Conservation (phyloP, 2,888 invertebrate species). For the Eristalinus sepulchralis region DNA sequence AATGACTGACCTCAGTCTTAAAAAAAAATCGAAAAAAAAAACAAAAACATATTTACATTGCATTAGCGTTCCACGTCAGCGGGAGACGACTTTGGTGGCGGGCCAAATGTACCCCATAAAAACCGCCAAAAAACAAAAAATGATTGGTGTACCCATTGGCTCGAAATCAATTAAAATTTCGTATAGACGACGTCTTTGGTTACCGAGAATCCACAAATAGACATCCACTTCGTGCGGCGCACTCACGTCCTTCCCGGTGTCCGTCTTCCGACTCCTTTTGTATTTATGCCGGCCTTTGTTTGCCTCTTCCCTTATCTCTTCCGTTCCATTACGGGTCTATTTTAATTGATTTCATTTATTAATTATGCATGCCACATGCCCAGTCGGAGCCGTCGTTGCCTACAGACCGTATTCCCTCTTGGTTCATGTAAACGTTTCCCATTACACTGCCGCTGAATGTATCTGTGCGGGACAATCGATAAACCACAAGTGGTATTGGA, state of each 20-base stretch:
- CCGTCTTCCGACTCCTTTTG: slow-evolving; percentile 37
- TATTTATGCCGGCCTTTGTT: neutral
- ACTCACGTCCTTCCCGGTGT: neutral
- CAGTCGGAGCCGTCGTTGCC: slow-evolving; percentile 23
- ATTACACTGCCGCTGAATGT: slow-evolving; percentile 10
- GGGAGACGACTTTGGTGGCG: slow-evolving; percentile 2
- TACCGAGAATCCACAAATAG: slow-evolving; percentile 15
- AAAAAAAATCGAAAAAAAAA: neutral
- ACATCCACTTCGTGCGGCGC: neutral
- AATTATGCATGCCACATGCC: slow-evolving; percentile 71
- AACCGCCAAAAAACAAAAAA: slow-evolving; percentile 29
- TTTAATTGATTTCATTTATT: slow-evolving; percentile 70
- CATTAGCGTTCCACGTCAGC: neutral
- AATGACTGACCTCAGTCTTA: neutral
- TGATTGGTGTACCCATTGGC: slow-evolving; percentile 9
- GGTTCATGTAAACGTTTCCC: slow-evolving; percentile 10
- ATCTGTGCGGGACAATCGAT: slow-evolving; percentile 37
- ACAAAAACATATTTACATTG: neutral
- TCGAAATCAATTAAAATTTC: slow-evolving; percentile 61
- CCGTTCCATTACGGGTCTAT: slow-evolving; percentile 50
- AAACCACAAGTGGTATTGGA: slow-evolving; percentile 50
- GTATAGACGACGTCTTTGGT: slow-evolving; percentile 66
- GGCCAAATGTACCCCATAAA: slow-evolving; percentile 47
- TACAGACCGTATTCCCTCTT: neutral
- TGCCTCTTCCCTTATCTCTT: slow-evolving; percentile 41